These are phyloP conservation scores for Tricholauxania praeusta DNA, from an alignment of 2,888 invertebrate species.

Conservation along the genomic window DNA sequence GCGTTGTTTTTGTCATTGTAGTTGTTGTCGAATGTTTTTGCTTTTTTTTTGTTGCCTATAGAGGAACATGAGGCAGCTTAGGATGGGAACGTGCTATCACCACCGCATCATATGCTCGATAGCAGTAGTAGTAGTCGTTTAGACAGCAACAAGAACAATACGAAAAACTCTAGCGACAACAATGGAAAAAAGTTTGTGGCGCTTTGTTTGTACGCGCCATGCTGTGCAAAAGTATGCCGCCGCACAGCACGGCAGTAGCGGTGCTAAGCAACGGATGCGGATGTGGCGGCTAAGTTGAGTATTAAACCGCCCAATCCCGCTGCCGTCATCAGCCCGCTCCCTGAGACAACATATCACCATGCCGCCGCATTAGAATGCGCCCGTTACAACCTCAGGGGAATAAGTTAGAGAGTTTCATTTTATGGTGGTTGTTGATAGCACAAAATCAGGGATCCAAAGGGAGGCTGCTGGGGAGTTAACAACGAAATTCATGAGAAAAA, in stretches of 20 bases:
- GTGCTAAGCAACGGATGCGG: background rate
- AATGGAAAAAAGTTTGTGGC: conserved; percentile 20
- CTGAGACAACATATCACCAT: background rate
- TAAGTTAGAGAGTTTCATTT: conserved; percentile 60
- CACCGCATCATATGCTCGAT: conserved; percentile 20
- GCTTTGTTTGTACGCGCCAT: background rate
- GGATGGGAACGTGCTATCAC: too few species aligned
- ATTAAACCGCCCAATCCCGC: background rate
- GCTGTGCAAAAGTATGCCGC: conserved; percentile 9
- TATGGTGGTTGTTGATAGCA: conserved; percentile 57
- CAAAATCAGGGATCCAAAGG: background rate
- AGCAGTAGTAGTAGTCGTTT: conserved; percentile 6
- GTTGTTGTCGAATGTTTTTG: conserved; percentile 20
- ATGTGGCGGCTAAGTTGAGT: background rate
- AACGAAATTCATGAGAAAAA: background rate
- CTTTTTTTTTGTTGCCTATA: background rate
- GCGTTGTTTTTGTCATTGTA: background rate
- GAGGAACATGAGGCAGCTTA: background rate
- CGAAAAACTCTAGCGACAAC: background rate
- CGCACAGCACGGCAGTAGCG: background rate
- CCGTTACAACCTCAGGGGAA: conserved; percentile 50
- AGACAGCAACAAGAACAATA: conserved; percentile 19
- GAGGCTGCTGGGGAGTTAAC: conserved; percentile 13
- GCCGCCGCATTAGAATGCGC: background rate
- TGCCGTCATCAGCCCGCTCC: background rate